A percentile compares a stretch with the other conserved stretches of the same genome.
phyloP scores from a whole-genome alignment of 2,797 vertebrate species.

The Eremophila alpestris region DNA sequence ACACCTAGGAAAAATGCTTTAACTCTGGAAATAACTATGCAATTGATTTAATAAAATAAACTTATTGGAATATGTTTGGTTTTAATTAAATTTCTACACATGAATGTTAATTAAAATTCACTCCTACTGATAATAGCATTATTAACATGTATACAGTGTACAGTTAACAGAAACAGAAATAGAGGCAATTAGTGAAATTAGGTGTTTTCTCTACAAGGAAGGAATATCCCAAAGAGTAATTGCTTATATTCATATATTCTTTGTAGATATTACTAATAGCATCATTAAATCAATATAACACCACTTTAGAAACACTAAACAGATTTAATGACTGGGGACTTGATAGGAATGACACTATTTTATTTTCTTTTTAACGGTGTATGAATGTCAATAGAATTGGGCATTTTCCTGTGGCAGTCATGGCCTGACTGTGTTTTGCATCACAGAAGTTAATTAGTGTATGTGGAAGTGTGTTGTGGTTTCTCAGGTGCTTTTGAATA shows the following conservation, averaged over 20 bases:
- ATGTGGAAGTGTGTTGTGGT: neutral
- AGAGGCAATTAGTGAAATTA: constrained; percentile 69
- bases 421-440: neutral
- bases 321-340: constrained; percentile 15
- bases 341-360: neutral
- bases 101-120: constrained; percentile 67
- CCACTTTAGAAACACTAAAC: constrained; percentile 41
- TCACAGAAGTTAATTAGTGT: neutral
- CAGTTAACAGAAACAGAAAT: constrained; percentile 61
- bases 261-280: constrained; percentile 62
- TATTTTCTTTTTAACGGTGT: neutral
- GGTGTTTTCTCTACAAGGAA: constrained; percentile 38
- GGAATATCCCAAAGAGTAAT: constrained; percentile 52
- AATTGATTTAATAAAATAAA: constrained; percentile 34
- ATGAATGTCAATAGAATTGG: neutral
- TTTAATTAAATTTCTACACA: constrained; percentile 36
- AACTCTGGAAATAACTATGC: neutral
- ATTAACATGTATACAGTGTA: constrained; percentile 64
- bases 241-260: constrained; percentile 55
- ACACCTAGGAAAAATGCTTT: neutral
- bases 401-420: neutral
- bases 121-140: constrained; percentile 63
- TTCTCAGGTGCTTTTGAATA: neutral
- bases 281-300: constrained; percentile 61
- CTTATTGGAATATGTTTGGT: constrained; percentile 48